phyloP scores from a whole-genome alignment of 2,113 vertebrate species.

The Corythornis madagascariensis region DNA sequence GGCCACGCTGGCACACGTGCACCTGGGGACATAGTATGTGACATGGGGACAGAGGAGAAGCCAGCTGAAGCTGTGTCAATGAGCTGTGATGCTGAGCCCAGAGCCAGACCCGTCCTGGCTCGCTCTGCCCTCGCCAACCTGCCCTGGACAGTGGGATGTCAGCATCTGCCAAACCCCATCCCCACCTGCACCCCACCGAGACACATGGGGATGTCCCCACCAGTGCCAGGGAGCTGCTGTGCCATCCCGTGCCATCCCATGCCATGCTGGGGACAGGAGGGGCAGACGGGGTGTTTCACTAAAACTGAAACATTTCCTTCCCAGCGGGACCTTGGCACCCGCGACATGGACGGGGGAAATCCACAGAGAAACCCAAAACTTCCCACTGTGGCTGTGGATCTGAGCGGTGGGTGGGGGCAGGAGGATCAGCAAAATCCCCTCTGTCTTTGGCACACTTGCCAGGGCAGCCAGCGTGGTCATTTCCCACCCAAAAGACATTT shows the following conservation, averaged over 20 bases:
- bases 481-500: not conserved
- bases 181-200: fast-evolving
- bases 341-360: fast-evolving
- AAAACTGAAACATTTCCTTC: constrained; percentile 34
- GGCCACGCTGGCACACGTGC: not conserved
- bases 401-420: not conserved
- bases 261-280: not conserved
- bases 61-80: not conserved
- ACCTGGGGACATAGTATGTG: not conserved
- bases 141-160: not conserved
- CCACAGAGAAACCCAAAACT: not conserved
- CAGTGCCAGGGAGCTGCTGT: not conserved
- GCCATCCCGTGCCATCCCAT: fast-evolving
- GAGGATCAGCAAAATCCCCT: not conserved
- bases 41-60: not conserved
- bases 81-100: not conserved
- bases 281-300: constrained; percentile 18
- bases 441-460: not conserved
- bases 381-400: not conserved
- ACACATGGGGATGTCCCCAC: fast-evolving
- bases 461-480: not conserved
- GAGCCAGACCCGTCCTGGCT: not conserved
- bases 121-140: not conserved
- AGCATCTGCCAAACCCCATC: not conserved
- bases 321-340: not conserved